A percentile compares a stretch with the other conserved stretches of the same genome.
phyloP scores from a whole-genome alignment of 2,888 invertebrate species.

The Ophioninae sp. region DNA sequence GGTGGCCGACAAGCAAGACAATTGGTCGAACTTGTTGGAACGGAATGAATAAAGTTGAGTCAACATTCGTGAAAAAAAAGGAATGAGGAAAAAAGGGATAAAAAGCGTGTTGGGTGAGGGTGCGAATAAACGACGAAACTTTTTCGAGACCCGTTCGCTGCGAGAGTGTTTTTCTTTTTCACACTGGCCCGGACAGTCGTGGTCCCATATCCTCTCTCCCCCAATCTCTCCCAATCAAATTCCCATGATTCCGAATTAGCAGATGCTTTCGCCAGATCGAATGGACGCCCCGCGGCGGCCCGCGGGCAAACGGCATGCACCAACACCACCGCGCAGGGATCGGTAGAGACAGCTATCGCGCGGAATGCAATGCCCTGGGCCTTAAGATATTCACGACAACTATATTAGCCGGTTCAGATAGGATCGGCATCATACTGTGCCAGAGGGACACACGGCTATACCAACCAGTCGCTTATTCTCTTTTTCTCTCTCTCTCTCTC shows the following conservation, averaged over 20 bases:
- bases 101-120: constrained; percentile 25
- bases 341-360: constrained; percentile 69
- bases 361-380: constrained; percentile 76
- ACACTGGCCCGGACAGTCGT: constrained; percentile 24
- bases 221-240: constrained; percentile 76
- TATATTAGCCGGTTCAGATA: constrained; percentile 80
- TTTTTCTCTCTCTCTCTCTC: constrained; percentile 48
- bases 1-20: background rate
- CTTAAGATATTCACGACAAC: constrained; percentile 81
- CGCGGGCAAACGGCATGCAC: constrained; percentile 58
- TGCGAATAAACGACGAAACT: constrained; percentile 37
- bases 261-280: constrained; percentile 81
- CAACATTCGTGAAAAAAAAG: background rate
- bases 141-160: constrained; percentile 19
- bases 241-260: constrained; percentile 81
- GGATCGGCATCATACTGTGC: constrained; percentile 80
- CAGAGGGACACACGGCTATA: constrained; percentile 72
- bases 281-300: constrained; percentile 79
- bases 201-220: background rate
- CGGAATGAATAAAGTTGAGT: background rate
- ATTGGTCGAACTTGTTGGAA: constrained; percentile 1
- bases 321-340: constrained; percentile 21
- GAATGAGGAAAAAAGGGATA: background rate
- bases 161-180: constrained; percentile 29
- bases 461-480: constrained; percentile 68